Evolutionary conservation across 2,797 vertebrate genomes (phyloP).

Genomic region (Melanotaenia pygmaea): DNA sequence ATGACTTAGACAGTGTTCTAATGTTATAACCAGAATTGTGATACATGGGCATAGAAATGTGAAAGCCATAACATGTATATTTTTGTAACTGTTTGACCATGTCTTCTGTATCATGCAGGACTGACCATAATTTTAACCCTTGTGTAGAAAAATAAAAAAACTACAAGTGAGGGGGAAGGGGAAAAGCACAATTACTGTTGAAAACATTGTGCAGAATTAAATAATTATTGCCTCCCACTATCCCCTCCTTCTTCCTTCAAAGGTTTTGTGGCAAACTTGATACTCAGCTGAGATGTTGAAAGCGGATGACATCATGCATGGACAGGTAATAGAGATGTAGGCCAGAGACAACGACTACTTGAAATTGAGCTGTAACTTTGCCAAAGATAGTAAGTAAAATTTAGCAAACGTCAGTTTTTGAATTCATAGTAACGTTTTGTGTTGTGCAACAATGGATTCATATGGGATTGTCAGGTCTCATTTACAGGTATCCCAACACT

Average conservation of each 20-base stretch:
- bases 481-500: neutral
- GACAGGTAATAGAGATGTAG: neutral
- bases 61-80: neutral
- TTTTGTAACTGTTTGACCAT: neutral
- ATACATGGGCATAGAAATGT: too few relatives aligned
- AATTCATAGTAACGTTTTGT: neutral
- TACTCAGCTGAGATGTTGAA: neutral
- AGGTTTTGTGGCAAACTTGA: neutral
- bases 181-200: neutral
- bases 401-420: too few relatives aligned
- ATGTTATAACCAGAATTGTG: neutral
- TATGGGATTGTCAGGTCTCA: neutral
- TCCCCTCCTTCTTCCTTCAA: neutral
- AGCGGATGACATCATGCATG: neutral
- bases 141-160: neutral
- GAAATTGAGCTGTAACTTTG: neutral
- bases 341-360: neutral
- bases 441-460: neutral
- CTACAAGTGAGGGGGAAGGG: neutral
- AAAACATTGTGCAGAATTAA: neutral
- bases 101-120: neutral
- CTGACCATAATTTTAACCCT: neutral
- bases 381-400: neutral
- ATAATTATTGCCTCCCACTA: neutral
- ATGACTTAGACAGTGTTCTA: neutral